Conservation (phyloP, 2,888 invertebrate species). For the Meliscaeva auricollis region DNA sequence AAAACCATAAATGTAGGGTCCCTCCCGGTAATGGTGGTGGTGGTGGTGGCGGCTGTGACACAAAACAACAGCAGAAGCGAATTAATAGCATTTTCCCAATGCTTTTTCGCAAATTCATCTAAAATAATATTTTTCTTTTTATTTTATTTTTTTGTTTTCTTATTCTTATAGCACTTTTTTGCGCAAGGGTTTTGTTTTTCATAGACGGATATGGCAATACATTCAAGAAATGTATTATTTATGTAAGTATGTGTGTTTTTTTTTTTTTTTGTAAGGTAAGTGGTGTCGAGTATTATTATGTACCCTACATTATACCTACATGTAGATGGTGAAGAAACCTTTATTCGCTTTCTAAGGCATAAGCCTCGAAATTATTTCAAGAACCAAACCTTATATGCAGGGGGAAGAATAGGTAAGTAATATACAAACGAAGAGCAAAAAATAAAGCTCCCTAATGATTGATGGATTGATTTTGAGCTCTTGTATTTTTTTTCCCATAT, state of each 20-base stretch:
- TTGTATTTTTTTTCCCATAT: conserved; percentile 9
- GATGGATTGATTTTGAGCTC: conserved; percentile 61
- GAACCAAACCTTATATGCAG: conserved; percentile 32
- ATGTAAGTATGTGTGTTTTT: conserved; percentile 28
- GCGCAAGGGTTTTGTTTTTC: conserved; percentile 46
- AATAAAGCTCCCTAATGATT: conserved; percentile 59
- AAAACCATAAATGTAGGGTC: conserved; percentile 33
- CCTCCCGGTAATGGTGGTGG: neutral
- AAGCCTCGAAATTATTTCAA: conserved; percentile 45
- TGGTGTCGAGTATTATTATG: conserved; percentile 14
- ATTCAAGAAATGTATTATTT: conserved; percentile 58
- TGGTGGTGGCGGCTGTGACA: neutral
- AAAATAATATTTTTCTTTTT: conserved; percentile 52
- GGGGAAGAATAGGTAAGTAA: conserved; percentile 1
- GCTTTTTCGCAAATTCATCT: conserved; percentile 72
- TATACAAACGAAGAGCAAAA: neutral
- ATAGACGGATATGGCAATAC: conserved; percentile 47
- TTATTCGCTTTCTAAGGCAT: conserved; percentile 26
- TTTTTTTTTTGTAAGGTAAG: conserved; percentile 21
- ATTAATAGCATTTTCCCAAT: conserved; percentile 59
- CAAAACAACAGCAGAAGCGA: conserved; percentile 44
- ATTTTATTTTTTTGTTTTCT: conserved; percentile 18
- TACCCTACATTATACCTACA: neutral
- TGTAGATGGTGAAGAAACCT: too few species aligned
- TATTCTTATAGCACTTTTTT: conserved; percentile 4